These are phyloP conservation scores for Holacanthus passer DNA, from an alignment of 2,113 vertebrate genomes.

Conservation along the genomic window DNA sequence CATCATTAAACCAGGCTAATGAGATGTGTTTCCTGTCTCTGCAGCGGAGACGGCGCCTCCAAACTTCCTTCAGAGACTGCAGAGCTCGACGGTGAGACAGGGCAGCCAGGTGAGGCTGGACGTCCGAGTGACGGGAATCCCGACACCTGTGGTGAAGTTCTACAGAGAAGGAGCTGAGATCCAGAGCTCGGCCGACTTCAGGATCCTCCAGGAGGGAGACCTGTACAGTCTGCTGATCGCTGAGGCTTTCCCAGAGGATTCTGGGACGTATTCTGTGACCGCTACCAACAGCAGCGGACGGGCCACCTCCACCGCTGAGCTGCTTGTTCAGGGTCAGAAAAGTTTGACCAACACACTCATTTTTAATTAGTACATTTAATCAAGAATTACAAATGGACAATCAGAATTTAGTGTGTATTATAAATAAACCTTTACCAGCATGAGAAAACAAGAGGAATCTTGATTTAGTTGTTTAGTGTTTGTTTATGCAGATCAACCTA, in stretches of 20 bases:
- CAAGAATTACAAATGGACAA: not conserved
- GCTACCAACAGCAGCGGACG: slow-evolving; percentile 96
- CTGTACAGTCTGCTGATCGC: slow-evolving; percentile 96
- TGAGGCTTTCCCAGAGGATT: slow-evolving; percentile 96
- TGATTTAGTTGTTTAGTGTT: not conserved
- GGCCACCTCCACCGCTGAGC: slow-evolving; percentile 96
- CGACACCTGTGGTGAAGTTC: slow-evolving; percentile 97
- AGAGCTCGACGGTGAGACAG: slow-evolving; percentile 93
- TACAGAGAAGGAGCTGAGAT: slow-evolving; percentile 99
- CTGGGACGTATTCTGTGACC: slow-evolving; percentile 96
- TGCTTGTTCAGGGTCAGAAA: slow-evolving; percentile 92
- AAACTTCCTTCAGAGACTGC: slow-evolving; percentile 95
- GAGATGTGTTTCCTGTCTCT: not conserved
- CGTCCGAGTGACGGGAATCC: slow-evolving; percentile 95
- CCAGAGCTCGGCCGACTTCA: slow-evolving; percentile 97
- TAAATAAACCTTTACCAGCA: no score
- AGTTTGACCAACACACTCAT: no score
- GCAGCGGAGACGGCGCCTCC: slow-evolving; percentile 94
- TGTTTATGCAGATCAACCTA: not conserved
- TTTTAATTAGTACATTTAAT: not conserved
- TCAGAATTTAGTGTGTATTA: not conserved
- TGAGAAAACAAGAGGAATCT: not conserved
- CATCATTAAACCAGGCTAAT: not conserved
- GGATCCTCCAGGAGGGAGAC: slow-evolving; percentile 94
- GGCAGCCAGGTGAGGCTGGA: slow-evolving; percentile 96